Evolutionary conservation across 2,888 invertebrate genomes (phyloP).

Genomic region (Lysandra coridon): DNA sequence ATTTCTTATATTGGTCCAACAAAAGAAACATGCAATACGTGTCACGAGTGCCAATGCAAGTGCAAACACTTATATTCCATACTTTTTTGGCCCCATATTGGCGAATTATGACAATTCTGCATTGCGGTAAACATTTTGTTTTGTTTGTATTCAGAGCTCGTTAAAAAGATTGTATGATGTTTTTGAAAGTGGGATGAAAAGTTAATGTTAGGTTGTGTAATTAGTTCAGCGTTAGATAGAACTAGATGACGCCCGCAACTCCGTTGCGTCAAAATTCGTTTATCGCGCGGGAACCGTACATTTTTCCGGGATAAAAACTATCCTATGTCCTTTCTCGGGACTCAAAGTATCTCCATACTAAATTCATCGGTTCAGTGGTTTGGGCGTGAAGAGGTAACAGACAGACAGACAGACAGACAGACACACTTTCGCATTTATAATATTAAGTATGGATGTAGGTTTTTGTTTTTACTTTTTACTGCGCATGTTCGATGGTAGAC

Average conservation of each 20-base stretch:
- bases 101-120: constrained; percentile 7
- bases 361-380: too few species aligned
- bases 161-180: neutral
- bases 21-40: constrained; percentile 7
- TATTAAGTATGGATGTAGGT: neutral
- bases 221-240: too few species aligned
- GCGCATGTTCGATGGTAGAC: neutral
- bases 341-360: too few species aligned
- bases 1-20: constrained; percentile 12
- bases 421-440: too few species aligned
- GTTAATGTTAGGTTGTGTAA: neutral
- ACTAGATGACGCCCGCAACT: too few species aligned
- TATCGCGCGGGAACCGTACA: too few species aligned
- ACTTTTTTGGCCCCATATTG: neutral
- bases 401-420: too few species aligned
- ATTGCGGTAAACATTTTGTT: neutral
- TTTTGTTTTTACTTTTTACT: neutral
- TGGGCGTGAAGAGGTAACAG: too few species aligned
- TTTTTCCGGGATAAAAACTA: too few species aligned
- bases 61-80: constrained; percentile 12
- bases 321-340: too few species aligned
- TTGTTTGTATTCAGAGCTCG: neutral
- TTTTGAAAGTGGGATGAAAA: neutral
- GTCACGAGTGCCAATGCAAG: constrained; percentile 10
- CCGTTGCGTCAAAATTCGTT: too few species aligned